Base-by-base conservation (phyloP, 2,888 invertebrate genomes). In the Dusona sp. region DNA sequence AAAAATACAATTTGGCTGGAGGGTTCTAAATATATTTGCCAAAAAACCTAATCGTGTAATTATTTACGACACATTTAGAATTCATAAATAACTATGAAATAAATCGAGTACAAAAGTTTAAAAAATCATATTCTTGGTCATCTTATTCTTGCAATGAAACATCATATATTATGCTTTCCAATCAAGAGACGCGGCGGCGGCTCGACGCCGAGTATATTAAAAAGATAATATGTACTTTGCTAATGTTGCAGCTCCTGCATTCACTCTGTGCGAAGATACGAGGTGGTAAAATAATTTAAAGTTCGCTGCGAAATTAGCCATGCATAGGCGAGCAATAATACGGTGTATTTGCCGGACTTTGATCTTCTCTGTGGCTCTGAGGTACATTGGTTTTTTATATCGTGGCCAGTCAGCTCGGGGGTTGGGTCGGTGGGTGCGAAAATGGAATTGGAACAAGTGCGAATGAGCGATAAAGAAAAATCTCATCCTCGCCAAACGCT, bases 321-420 rank as follows among this genome's bases (percentile, higher is more conserved):
- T 67, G n/a, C 22, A 67, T 3, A 42, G 25, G 22, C 57, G 13
- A 57, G 67, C 67, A 38, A 38, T 67, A 22, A 67, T 38, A 22
- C 22, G 11, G 67, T 67, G 67, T 36, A 22, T 79, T 79, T 68
- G 51, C 38, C 33, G 25, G 9, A 38, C 79, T 79, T 79, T 79
- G 68, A 79, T 79, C 42, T 42, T 68, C 38, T 54, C 67, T 33
- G 36, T 22, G 48, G 33, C 9, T 67, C 22, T 11, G 13, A 38
- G 38, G 22, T 16, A 65, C 8, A 42, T 61, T 38, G 36, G 38
- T 51, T 51, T 33, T 51, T 51, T 33, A 48, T 38, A 19, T 19
- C 19, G 48, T 7, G 33, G 33, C 33, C 33, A 11, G 45, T 77
- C 16, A 36, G 64, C 65, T 36, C 48, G 51, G 68, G 51, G 54